phyloP scores from a whole-genome alignment of 2,888 invertebrate genomes.

The Tiliacea citrago region DNA sequence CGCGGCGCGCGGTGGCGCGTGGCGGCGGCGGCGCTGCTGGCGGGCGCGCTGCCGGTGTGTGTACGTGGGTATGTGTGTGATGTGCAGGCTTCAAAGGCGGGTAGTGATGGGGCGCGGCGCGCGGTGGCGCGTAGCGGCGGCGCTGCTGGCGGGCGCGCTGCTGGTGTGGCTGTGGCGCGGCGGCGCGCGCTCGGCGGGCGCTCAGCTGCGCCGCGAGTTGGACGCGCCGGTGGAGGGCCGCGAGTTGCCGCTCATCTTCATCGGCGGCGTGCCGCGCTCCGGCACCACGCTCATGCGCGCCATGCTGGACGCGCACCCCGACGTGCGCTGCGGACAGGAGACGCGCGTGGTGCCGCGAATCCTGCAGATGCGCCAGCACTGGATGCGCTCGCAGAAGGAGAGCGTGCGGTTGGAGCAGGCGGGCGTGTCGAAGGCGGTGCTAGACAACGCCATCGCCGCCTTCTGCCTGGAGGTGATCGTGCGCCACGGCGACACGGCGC shows the following conservation, averaged over 20 bases:
- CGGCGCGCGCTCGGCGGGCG: conserved; percentile 66
- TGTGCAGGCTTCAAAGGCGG: conserved; percentile 59
- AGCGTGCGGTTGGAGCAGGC: conserved; percentile 97
- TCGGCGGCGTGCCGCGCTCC: conserved; percentile 99
- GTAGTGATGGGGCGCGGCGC: conserved; percentile 70
- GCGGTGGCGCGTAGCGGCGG: conserved; percentile 71
- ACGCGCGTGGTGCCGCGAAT: conserved; percentile 99
- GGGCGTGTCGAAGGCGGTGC: conserved; percentile 97
- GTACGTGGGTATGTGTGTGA: conserved; percentile 51
- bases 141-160: conserved; percentile 70
- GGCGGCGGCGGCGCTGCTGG: conserved; percentile 70
- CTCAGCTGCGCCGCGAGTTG: conserved; percentile 59
- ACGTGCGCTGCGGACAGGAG: conserved; percentile 99
- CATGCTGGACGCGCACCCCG: conserved; percentile 99
- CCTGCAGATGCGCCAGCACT: conserved; percentile 98
- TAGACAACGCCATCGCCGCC: conserved; percentile 98
- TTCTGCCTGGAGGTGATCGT: conserved; percentile 99
- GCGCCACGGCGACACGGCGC: conserved; percentile 98
- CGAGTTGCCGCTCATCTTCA: conserved; percentile 98
- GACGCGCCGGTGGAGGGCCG: conserved; percentile 91
- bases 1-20: conserved; percentile 70
- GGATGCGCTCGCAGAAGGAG: conserved; percentile 98
- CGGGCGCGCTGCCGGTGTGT: conserved; percentile 70
- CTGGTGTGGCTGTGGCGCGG: conserved; percentile 74
- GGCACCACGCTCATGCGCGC: conserved; percentile 99